These are phyloP conservation scores for Ovibos moschatus DNA, from an alignment of 2,113 vertebrate species.

Conservation along the genomic window DNA sequence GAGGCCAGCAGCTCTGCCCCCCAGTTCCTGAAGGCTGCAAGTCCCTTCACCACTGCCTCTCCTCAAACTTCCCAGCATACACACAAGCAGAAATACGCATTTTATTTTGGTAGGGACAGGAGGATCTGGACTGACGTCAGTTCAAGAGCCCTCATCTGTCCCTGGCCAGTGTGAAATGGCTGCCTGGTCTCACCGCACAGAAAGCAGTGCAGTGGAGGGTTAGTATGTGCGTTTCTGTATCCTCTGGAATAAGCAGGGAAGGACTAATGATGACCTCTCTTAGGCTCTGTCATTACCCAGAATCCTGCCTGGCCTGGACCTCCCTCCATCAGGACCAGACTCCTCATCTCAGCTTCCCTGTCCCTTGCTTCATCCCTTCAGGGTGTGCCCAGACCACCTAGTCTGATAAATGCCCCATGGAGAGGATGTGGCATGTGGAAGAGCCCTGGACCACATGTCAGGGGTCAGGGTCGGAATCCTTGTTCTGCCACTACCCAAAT, in stretches of 20 bases:
- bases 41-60: background rate
- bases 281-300: background rate
- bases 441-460: background rate
- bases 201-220: no score
- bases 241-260: background rate
- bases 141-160: background rate
- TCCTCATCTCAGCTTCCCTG: background rate
- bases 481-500: background rate
- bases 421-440: background rate
- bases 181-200: rapidly evolving
- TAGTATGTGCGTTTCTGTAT: rapidly evolving
- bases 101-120: rapidly evolving
- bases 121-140: no score
- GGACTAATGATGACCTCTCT: background rate
- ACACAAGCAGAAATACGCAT: background rate
- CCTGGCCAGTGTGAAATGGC: rapidly evolving
- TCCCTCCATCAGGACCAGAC: background rate
- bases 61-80: rapidly evolving
- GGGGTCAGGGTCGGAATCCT: background rate
- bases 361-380: background rate
- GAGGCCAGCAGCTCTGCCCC: background rate
- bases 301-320: background rate
- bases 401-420: background rate
- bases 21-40: background rate
- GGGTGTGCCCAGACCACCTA: background rate